A percentile compares a stretch with the other conserved stretches of the same genome.
Evolutionary conservation across 2,888 invertebrate species (phyloP).

Genomic region (Sminthurides aquaticus): DNA sequence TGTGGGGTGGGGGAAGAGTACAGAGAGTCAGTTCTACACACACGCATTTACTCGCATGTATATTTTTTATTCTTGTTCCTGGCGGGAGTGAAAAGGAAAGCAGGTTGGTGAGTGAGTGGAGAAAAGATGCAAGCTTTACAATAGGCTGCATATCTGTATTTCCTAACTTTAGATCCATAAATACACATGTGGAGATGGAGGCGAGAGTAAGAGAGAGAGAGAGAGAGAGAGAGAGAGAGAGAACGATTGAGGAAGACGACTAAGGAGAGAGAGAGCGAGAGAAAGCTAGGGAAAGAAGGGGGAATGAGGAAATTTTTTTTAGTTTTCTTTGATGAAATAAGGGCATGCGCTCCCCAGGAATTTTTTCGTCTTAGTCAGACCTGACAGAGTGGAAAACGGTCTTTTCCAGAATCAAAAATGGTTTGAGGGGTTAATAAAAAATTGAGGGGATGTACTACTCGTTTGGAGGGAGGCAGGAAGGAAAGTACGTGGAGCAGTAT

Average conservation of each 20-base stretch:
- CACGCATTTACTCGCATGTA: too few relatives aligned
- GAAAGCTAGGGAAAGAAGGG: conserved; percentile 25
- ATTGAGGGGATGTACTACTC: conserved; percentile 35
- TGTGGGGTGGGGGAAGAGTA: conserved; percentile 10
- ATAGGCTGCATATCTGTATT: background rate
- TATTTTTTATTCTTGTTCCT: background rate
- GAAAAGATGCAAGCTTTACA: background rate
- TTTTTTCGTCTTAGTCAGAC: conserved; percentile 26
- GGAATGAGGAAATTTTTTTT: conserved; percentile 32
- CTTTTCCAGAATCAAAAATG: conserved; percentile 43
- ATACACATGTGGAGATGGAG: conserved; percentile 16
- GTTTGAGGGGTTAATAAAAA: conserved; percentile 44
- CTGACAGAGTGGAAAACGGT: conserved; percentile 40
- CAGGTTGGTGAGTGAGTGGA: conserved; percentile 5
- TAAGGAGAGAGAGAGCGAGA: background rate
- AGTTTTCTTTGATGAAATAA: conserved; percentile 42
- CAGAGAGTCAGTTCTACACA: background rate
- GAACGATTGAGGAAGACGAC: conserved; percentile 29
- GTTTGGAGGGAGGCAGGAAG: background rate
- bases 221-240: background rate
- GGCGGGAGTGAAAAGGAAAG: too few relatives aligned
- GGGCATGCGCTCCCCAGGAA: conserved; percentile 40
- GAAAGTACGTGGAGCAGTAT: conserved; percentile 28
- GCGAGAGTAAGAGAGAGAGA: conserved; percentile 11
- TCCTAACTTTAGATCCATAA: background rate